A percentile compares a stretch with the other conserved stretches of the same genome.
Evolutionary conservation across 2,797 vertebrate genomes (phyloP).

Genomic region (Mus caroli): DNA sequence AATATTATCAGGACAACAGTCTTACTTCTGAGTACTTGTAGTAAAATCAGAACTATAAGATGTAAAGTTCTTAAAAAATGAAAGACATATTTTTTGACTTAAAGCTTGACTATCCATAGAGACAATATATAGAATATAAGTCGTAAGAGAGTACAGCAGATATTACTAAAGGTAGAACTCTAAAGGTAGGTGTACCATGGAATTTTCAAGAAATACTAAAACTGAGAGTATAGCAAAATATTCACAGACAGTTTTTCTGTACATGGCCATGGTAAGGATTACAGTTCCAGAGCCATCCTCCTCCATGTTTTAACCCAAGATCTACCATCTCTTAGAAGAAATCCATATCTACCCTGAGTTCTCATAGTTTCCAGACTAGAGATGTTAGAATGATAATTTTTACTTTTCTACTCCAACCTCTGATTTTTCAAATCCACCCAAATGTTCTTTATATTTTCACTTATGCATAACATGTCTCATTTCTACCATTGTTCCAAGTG

Average conservation of each 20-base stretch:
- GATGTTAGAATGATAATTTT: neutral
- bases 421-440: neutral
- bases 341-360: neutral
- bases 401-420: neutral
- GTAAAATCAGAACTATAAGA: neutral
- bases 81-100: neutral
- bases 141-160: neutral
- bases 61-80: neutral
- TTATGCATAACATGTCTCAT: neutral
- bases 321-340: neutral
- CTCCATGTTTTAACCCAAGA: neutral
- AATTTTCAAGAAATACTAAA: neutral
- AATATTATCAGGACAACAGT: conserved; percentile 8
- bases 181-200: neutral
- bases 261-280: neutral
- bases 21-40: neutral
- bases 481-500: neutral
- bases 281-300: neutral
- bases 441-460: neutral
- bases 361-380: neutral
- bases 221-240: neutral
- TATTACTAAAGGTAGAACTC: neutral
- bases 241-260: neutral
- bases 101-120: conserved; percentile 11
- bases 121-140: neutral